A percentile compares a stretch with the other conserved stretches of the same genome.
These are phyloP conservation scores for Tenrec ecaudatus DNA, from an alignment of 2,113 vertebrate genomes.

Conservation along the genomic window DNA sequence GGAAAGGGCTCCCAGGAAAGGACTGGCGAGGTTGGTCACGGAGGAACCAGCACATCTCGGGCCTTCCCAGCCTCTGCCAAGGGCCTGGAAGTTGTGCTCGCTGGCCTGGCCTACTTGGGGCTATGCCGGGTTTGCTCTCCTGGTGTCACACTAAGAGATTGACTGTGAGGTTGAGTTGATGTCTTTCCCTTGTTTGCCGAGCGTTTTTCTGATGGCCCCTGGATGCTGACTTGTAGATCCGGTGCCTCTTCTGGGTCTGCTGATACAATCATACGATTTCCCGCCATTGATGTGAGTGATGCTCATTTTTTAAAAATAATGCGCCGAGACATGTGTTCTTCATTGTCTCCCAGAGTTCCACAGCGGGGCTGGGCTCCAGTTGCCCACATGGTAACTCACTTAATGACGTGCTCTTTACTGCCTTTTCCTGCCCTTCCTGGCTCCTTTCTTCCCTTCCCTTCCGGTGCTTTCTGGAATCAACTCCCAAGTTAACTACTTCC, in stretches of 20 bases:
- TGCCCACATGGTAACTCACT: not conserved
- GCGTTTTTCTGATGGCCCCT: slow-evolving; percentile 9
- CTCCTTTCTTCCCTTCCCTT: not conserved
- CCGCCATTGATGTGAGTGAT: not conserved
- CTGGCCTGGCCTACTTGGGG: not conserved
- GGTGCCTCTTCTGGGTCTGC: not conserved
- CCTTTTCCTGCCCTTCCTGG: not conserved
- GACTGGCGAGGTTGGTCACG: not conserved
- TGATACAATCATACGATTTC: not conserved
- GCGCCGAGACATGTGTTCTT: not conserved
- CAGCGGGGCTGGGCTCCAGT: not conserved
- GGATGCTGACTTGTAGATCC: slow-evolving; percentile 21
- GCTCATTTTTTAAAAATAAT: slow-evolving; percentile 12
- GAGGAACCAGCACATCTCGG: not conserved
- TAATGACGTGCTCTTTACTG: not conserved
- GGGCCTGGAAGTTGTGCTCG: not conserved
- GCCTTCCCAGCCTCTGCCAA: slow-evolving; percentile 10
- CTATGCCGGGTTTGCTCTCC: slow-evolving; percentile 27
- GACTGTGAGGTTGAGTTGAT: not conserved
- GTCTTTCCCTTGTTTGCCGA: too few species aligned
- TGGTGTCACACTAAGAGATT: not conserved
- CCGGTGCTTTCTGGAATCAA: not conserved
- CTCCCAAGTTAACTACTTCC: not conserved
- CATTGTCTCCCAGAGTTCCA: not conserved
- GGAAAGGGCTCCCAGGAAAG: not conserved